Conservation (phyloP, 1,140 invertebrate species). For the Drosophila nigromelanica region DNA sequence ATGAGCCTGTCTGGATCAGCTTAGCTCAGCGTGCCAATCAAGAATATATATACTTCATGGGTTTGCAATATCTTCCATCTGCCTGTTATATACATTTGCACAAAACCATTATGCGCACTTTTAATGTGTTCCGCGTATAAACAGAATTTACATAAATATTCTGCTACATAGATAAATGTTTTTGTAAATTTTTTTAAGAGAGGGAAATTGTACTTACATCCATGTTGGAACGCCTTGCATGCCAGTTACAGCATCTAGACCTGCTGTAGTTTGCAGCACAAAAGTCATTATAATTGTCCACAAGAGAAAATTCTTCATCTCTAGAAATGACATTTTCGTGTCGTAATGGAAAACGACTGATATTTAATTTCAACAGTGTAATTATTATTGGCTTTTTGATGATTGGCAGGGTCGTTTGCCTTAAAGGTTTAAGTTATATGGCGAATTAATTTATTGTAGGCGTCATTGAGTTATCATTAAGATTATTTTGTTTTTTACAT, state of each 20-base stretch:
- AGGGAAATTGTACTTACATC: slow-evolving; percentile 68
- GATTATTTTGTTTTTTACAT: slow-evolving; percentile 16
- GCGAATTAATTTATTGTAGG: slow-evolving; percentile 19
- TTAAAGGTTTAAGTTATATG: slow-evolving; percentile 15
- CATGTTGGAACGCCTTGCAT: slow-evolving; percentile 79
- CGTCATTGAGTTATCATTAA: slow-evolving; percentile 18
- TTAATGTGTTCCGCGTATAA: background rate
- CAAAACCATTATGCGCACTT: too few species aligned
- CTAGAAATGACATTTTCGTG: slow-evolving; percentile 66
- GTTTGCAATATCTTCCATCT: too few species aligned
- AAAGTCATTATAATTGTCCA: slow-evolving; percentile 61
- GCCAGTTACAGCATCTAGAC: slow-evolving; percentile 53
- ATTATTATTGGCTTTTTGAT: slow-evolving; percentile 13
- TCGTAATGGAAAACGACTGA: slow-evolving; percentile 19
- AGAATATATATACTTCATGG: too few species aligned
- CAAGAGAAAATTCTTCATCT: slow-evolving; percentile 65
- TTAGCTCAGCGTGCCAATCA: too few species aligned
- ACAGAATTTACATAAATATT: slow-evolving; percentile 12
- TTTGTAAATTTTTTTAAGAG: too few species aligned
- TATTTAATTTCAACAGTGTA: slow-evolving; percentile 12
- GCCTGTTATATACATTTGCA: too few species aligned
- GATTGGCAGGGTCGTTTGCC: background rate
- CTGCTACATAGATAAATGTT: too few species aligned
- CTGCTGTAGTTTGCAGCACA: slow-evolving; percentile 54
- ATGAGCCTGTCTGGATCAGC: too few species aligned